Conservation (phyloP, 2,888 invertebrate genomes). For the Diarsia mendica region DNA sequence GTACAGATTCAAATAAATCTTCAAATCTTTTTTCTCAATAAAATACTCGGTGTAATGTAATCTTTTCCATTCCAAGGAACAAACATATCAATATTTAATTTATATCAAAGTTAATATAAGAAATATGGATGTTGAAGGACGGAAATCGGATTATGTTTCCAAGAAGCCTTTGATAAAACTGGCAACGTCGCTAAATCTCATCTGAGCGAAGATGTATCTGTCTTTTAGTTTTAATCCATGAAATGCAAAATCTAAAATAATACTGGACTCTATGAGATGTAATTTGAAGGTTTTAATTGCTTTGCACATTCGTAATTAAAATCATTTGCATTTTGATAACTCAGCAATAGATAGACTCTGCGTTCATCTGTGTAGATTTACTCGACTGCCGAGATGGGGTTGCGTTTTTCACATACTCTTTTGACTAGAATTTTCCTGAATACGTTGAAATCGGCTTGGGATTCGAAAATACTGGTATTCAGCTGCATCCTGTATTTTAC, state of each 20-base stretch:
- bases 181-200: not conserved
- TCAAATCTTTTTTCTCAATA: not conserved
- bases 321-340: not conserved
- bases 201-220: not conserved
- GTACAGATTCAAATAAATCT: not conserved
- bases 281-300: not conserved
- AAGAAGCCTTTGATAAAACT: conserved; percentile 4
- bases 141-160: conserved; percentile 11
- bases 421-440: too few species aligned
- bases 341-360: not conserved
- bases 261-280: not conserved
- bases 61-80: not conserved
- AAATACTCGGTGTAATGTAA: conserved; percentile 2
- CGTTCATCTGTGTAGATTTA: not conserved
- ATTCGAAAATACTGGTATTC: too few species aligned
- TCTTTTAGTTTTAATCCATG: conserved; percentile 1
- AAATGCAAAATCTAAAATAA: not conserved
- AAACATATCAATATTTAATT: conserved; percentile 22
- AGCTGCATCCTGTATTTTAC: too few species aligned
- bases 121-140: conserved; percentile 11
- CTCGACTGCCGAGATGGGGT: too few species aligned
- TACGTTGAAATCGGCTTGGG: too few species aligned
- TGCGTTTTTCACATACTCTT: too few species aligned
- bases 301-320: not conserved
- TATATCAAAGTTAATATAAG: conserved; percentile 12